A percentile compares a stretch with the other conserved stretches of the same genome.
Evolutionary conservation across 2,888 invertebrate genomes (phyloP).

Genomic region (Calephelis perditalis): DNA sequence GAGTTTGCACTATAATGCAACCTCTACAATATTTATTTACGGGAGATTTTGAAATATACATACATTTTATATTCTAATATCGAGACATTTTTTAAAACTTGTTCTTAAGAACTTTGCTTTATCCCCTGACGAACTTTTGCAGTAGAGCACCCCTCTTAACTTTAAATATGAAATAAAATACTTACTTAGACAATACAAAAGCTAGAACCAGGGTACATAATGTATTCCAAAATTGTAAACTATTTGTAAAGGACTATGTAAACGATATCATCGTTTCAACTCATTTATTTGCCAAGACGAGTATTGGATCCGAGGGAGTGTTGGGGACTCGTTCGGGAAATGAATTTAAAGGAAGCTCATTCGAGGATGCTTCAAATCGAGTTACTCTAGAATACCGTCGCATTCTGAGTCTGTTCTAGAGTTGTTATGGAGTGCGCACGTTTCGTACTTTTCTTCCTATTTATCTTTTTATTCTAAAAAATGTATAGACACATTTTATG

Average conservation of each 20-base stretch:
- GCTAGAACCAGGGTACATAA: no score
- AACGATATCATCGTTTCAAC: slow-evolving; percentile 13
- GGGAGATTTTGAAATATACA: no score
- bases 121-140: no score
- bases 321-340: slow-evolving; percentile 30
- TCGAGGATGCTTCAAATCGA: slow-evolving; percentile 25
- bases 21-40: no score
- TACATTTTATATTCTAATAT: no score
- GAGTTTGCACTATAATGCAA: no score
- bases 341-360: slow-evolving; percentile 25
- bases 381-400: slow-evolving; percentile 18
- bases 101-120: no score
- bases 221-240: not conserved
- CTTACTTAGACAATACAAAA: not conserved
- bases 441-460: not conserved
- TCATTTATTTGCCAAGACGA: slow-evolving; percentile 15
- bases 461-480: no score
- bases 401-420: not conserved
- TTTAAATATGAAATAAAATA: not conserved
- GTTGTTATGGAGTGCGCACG: not conserved
- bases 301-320: slow-evolving; percentile 22
- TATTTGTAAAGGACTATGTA: not conserved
- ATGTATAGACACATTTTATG: no score
- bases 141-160: no score
- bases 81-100: no score